Conservation (phyloP, 37 sponge, comb jelly and placozoan genomes). For the Petrosia ficiformis region DNA sequence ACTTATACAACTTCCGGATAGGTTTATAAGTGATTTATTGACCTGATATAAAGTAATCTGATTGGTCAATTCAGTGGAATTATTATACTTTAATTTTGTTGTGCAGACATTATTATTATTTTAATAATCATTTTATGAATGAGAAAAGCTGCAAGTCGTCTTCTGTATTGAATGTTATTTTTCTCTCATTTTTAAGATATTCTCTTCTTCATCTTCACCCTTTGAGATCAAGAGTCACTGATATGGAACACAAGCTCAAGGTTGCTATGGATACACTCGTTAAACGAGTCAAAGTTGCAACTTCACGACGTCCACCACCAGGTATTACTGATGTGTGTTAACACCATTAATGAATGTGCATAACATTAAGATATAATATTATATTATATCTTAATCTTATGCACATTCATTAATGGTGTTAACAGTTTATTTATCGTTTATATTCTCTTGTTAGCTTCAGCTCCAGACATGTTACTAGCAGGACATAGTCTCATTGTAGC, state of each 20-base stretch:
- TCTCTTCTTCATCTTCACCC: constrained; percentile 70
- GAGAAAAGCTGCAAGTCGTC: no score
- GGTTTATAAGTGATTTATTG: no score
- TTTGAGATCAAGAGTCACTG: constrained; percentile 60
- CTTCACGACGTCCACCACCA: constrained; percentile 46
- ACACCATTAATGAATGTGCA: neutral
- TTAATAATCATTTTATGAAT: no score
- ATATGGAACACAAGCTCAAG: constrained; percentile 83
- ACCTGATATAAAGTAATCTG: no score
- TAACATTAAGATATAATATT: neutral
- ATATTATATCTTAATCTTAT: neutral
- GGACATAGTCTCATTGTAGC: constrained; percentile 59
- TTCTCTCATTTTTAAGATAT: constrained; percentile 57
- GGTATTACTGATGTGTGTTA: constrained; percentile 22
- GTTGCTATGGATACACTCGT: constrained; percentile 74
- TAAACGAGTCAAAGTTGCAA: constrained; percentile 45
- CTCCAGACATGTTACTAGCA: constrained; percentile 61
- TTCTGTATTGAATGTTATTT: no score
- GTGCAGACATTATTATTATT: no score
- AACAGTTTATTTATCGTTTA: no score
- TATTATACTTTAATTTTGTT: no score
- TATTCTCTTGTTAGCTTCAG: no score
- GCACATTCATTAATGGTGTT: no score
- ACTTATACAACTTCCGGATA: no score
- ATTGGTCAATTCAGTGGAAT: no score